These are phyloP conservation scores for Ophioninae sp. DNA, from an alignment of 2,888 invertebrate species.

Conservation along the genomic window DNA sequence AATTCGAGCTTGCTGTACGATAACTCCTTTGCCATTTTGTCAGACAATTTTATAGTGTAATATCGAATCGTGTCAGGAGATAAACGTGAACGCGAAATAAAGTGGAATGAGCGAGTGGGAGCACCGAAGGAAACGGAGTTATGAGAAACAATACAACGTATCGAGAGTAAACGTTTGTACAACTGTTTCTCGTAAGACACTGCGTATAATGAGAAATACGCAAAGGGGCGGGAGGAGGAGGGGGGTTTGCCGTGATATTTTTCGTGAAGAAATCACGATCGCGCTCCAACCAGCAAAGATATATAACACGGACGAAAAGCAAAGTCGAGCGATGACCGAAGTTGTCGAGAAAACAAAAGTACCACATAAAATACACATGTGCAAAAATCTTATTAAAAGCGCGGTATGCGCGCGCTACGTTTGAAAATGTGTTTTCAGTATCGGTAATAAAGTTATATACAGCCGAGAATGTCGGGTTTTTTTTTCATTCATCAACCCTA, in stretches of 20 bases:
- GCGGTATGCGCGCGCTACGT: slow-evolving; percentile 41
- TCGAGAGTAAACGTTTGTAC: slow-evolving; percentile 35
- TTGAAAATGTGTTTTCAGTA: slow-evolving; percentile 59
- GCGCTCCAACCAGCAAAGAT: slow-evolving; percentile 4
- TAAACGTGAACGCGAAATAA: background rate
- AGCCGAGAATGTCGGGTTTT: slow-evolving; percentile 31
- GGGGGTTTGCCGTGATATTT: slow-evolving; percentile 14
- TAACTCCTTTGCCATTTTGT: slow-evolving; percentile 36
- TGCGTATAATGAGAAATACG: background rate
- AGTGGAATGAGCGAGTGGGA: background rate
- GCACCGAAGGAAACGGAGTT: background rate
- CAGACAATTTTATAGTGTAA: slow-evolving; percentile 18
- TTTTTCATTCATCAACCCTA: background rate
- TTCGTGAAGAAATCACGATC: slow-evolving; percentile 16
- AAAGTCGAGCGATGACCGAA: slow-evolving; percentile 17
- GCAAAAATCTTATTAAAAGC: slow-evolving; percentile 25
- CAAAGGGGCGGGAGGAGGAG: too few relatives aligned
- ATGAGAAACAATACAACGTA: slow-evolving; percentile 8
- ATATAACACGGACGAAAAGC: slow-evolving; percentile 7
- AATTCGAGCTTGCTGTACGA: slow-evolving; percentile 35
- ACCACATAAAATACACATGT: slow-evolving; percentile 24
- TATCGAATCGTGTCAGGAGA: slow-evolving; percentile 8
- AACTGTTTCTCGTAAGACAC: slow-evolving; percentile 17
- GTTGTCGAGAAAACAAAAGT: slow-evolving; percentile 4
- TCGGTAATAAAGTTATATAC: slow-evolving; percentile 57